Percentiles rank a stretch among this genome's conserved stretches.
phyloP scores from a whole-genome alignment of 2,113 vertebrate species.

The Cebidichthys violaceus region DNA sequence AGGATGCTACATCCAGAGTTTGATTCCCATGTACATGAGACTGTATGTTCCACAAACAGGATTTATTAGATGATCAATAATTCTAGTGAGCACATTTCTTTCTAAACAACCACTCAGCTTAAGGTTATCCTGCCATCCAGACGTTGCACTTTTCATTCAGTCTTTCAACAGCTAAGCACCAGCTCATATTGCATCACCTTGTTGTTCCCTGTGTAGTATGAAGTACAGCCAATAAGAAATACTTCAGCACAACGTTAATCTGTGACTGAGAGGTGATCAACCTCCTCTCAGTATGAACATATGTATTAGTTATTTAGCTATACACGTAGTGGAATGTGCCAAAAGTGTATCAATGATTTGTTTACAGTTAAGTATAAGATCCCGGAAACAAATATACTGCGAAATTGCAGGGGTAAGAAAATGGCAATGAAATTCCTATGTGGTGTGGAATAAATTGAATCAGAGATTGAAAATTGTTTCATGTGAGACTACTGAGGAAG shows the following conservation, averaged over 20 bases:
- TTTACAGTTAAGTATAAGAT: neutral
- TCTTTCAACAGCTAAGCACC: neutral
- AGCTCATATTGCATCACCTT: neutral
- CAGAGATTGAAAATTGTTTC: constrained; percentile 21
- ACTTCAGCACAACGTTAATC: constrained; percentile 5
- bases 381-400: neutral
- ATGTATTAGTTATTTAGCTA: neutral
- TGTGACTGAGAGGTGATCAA: neutral
- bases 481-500: constrained; percentile 54
- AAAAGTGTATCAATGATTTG: neutral
- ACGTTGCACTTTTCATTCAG: neutral
- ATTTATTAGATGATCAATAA: neutral
- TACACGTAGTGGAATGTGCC: neutral
- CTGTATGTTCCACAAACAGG: constrained; percentile 3
- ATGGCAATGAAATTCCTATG: constrained; percentile 5
- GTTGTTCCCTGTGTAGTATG: neutral
- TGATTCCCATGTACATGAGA: neutral
- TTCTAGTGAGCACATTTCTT: constrained; percentile 18
- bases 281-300: neutral
- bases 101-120: neutral
- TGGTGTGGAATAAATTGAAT: constrained; percentile 11
- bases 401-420: neutral
- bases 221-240: neutral
- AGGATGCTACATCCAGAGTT: neutral
- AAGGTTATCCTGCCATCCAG: neutral